These are phyloP conservation scores for Alca torda DNA, from an alignment of 2,797 vertebrate genomes.

Conservation along the genomic window DNA sequence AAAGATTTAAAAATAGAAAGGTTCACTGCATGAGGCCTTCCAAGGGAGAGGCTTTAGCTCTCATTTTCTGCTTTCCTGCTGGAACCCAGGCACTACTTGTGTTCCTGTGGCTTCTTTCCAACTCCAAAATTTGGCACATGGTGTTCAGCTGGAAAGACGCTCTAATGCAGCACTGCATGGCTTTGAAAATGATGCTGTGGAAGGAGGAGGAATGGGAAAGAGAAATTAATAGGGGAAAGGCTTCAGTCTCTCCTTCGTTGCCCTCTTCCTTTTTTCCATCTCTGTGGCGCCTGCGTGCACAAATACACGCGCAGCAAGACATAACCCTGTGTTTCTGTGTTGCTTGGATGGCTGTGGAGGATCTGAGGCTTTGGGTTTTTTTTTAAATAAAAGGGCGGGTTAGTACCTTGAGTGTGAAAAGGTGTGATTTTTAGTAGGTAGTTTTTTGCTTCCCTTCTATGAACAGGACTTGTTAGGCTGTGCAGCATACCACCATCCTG, in stretches of 20 bases:
- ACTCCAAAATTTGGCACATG: not conserved
- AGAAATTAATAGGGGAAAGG: not conserved
- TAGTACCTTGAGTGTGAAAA: not conserved
- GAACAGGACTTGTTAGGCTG: not conserved
- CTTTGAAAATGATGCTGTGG: not conserved
- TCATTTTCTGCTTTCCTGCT: not conserved
- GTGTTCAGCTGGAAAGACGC: not conserved
- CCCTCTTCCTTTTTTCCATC: not conserved
- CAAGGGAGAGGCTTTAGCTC: not conserved
- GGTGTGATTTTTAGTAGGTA: too few species aligned
- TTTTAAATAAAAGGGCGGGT: not conserved
- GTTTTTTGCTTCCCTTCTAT: not conserved
- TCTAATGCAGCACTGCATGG: not conserved
- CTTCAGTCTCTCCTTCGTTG: not conserved
- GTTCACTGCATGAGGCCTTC: not conserved
- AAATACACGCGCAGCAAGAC: not conserved
- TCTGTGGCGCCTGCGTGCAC: not conserved
- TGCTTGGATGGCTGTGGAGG: not conserved
- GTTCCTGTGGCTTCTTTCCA: constrained; percentile 27
- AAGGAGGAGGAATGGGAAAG: not conserved
- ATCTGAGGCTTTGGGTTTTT: not conserved
- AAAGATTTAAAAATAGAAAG: not conserved
- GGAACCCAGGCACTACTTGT: not conserved
- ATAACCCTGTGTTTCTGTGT: accelerated
- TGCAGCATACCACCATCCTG: not conserved